Evolutionary conservation across 1,140 invertebrate species (phyloP).

Genomic region (Cephus cinctus): DNA sequence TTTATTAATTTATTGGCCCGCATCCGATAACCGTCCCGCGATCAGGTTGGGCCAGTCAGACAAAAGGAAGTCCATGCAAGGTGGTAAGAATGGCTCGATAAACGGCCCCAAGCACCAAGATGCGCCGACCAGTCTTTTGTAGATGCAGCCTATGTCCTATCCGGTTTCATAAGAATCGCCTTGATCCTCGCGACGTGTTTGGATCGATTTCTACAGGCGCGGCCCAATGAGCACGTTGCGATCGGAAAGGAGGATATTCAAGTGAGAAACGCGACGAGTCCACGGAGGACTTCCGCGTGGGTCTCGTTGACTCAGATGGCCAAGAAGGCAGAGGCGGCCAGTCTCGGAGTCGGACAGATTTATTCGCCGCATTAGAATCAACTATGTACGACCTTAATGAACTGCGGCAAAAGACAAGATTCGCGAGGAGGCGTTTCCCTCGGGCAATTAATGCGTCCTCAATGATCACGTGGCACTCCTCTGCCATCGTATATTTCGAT

Average conservation of each 20-base stretch:
- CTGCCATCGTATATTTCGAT: too few species aligned
- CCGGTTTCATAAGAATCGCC: conserved; percentile 11
- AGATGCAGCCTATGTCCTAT: neutral
- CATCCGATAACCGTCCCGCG: conserved; percentile 26
- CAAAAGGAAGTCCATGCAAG: neutral
- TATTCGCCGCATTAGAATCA: conserved; percentile 24
- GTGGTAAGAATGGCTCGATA: too few species aligned
- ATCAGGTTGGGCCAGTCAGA: neutral
- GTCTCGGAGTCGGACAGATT: conserved; percentile 20
- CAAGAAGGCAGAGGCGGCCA: conserved; percentile 23
- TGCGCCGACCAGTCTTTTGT: neutral
- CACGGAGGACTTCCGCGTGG: conserved; percentile 4
- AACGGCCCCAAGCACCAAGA: neutral
- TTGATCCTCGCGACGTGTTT: conserved; percentile 39
- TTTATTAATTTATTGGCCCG: conserved; percentile 46
- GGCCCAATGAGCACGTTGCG: neutral
- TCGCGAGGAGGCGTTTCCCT: conserved; percentile 32
- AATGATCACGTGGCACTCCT: too few species aligned
- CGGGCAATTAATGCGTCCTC: conserved; percentile 35
- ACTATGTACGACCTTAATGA: conserved; percentile 29
- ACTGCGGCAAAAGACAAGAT: conserved; percentile 26
- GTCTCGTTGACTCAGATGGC: too few species aligned
- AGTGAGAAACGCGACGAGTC: neutral
- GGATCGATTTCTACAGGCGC: neutral
- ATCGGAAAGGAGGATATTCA: neutral